Conservation (phyloP, 1,140 invertebrate species). For the Tetragonula clypearis region DNA sequence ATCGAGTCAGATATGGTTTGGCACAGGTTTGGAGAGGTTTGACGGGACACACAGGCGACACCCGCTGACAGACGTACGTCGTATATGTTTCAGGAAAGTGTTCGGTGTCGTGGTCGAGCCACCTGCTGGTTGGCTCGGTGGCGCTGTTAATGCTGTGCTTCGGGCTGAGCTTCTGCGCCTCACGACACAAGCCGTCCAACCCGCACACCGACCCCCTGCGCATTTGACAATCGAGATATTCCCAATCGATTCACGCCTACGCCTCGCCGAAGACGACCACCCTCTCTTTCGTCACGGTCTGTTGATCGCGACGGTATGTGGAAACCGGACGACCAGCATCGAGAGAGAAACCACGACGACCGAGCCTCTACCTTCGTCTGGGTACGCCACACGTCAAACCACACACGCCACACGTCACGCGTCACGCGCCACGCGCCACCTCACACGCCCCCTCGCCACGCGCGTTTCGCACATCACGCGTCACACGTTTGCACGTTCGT, state of each 20-base stretch:
- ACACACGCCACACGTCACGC: not conserved
- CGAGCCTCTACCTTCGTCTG: not conserved
- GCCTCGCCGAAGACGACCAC: slow-evolving; percentile 76
- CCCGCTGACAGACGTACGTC: slow-evolving; percentile 41
- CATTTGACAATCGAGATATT: slow-evolving; percentile 80
- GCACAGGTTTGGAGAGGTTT: not conserved
- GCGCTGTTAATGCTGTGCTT: slow-evolving; percentile 83
- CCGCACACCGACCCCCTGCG: slow-evolving; percentile 74
- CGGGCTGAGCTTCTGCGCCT: slow-evolving; percentile 84
- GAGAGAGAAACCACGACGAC: not conserved
- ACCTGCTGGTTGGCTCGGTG: slow-evolving; percentile 83
- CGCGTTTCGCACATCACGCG: not conserved
- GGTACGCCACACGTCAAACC: not conserved
- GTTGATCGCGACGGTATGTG: slow-evolving; percentile 66
- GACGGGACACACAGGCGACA: too few species aligned
- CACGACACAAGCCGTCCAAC: slow-evolving; percentile 77
- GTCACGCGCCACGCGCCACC: too few species aligned
- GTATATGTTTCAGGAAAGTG: slow-evolving; percentile 83
- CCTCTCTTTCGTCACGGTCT: slow-evolving; percentile 78
- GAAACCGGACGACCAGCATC: not conserved
- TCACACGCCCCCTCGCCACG: too few species aligned
- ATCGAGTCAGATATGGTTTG: not conserved
- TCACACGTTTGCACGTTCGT: not conserved
- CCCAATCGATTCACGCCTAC: slow-evolving; percentile 78
- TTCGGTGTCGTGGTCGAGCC: slow-evolving; percentile 85